These are phyloP conservation scores for Scatophagus argus DNA, from an alignment of 2,113 vertebrate species.

Conservation along the genomic window DNA sequence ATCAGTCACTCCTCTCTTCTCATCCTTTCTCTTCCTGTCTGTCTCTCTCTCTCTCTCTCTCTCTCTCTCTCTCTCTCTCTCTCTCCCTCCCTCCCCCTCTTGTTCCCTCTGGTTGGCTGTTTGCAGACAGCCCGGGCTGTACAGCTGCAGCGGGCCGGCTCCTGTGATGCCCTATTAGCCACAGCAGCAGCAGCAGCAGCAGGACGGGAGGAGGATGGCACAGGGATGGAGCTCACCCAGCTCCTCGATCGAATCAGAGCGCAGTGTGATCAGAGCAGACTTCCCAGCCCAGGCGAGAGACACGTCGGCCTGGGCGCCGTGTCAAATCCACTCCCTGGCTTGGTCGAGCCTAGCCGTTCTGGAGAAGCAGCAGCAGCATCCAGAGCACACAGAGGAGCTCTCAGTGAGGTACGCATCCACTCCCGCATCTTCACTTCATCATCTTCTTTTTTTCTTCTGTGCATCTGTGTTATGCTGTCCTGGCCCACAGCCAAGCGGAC, in stretches of 20 bases:
- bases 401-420: constrained; percentile 73
- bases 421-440: constrained; percentile 28
- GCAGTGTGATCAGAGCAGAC: constrained; percentile 83
- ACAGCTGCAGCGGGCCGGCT: constrained; percentile 81
- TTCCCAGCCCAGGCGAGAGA: constrained; percentile 40
- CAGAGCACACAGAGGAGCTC: constrained; percentile 62
- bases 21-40: not conserved
- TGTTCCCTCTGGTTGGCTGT: constrained; percentile 59
- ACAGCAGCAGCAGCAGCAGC: constrained; percentile 65
- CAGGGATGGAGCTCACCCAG: constrained; percentile 92
- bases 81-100: constrained; percentile 8
- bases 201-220: constrained; percentile 91
- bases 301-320: constrained; percentile 31
- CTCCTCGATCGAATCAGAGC: constrained; percentile 89
- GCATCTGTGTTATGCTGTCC: constrained; percentile 27
- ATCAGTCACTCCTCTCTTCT: constrained; percentile 25
- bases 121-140: constrained; percentile 85
- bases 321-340: constrained; percentile 63
- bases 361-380: constrained; percentile 57
- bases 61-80: constrained; percentile 3
- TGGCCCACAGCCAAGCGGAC: constrained; percentile 60
- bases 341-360: constrained; percentile 46
- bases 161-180: constrained; percentile 74
- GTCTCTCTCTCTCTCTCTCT: not conserved
- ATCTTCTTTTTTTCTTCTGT: not conserved